Conservation (phyloP, 2,797 vertebrate genomes). For the Enteromius afrohamiltoni region DNA sequence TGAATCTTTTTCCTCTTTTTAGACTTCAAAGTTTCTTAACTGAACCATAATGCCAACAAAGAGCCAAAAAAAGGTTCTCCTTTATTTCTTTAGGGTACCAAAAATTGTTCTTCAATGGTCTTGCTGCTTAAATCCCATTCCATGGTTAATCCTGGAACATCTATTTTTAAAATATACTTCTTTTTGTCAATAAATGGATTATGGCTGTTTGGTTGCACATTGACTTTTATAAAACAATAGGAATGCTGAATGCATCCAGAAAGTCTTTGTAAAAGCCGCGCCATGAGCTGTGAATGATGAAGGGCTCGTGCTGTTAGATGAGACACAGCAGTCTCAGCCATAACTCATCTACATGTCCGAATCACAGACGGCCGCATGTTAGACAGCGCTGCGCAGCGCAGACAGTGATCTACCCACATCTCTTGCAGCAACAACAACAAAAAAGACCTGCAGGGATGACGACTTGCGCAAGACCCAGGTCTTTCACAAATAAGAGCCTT, state of each 20-base stretch:
- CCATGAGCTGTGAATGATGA: slow-evolving; percentile 43
- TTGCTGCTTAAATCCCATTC: neutral
- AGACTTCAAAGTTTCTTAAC: neutral
- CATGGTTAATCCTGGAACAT: neutral
- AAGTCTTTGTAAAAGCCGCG: slow-evolving; percentile 15
- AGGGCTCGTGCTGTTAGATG: slow-evolving; percentile 40
- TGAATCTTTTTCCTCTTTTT: neutral
- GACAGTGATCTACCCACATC: slow-evolving; percentile 31
- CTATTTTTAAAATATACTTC: neutral
- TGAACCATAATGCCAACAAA: neutral
- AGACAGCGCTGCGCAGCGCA: slow-evolving; percentile 4
- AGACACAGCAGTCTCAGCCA: slow-evolving; percentile 7
- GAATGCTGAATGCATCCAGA: neutral
- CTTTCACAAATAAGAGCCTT: slow-evolving; percentile 38
- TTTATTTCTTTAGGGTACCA: neutral
- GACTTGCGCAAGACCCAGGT: slow-evolving; percentile 16
- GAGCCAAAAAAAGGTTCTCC: neutral
- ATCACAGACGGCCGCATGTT: slow-evolving; percentile 4
- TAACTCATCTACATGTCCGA: slow-evolving; percentile 42
- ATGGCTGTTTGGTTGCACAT: neutral
- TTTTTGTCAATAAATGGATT: neutral
- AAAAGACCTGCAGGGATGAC: slow-evolving; percentile 26
- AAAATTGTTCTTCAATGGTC: neutral
- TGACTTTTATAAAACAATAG: neutral
- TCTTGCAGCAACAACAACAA: slow-evolving; percentile 13